phyloP scores from a whole-genome alignment of 2,797 vertebrate species.

The Spinus pinus region DNA sequence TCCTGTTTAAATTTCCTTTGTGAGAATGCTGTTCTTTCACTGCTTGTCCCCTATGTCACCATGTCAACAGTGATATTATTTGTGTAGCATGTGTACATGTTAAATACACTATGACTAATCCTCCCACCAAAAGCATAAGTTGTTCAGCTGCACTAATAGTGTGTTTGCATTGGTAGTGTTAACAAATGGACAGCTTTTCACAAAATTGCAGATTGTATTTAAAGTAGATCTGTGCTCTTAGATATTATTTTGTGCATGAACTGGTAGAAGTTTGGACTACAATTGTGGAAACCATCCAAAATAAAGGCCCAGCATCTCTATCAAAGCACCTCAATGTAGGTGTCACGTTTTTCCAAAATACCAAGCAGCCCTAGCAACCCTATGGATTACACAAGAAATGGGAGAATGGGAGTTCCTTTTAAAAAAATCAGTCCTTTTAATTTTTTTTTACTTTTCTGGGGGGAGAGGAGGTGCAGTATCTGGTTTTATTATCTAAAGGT shows the following conservation, averaged over 20 bases:
- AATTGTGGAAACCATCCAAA: not conserved
- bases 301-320: not conserved
- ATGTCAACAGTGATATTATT: not conserved
- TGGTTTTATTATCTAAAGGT: not conserved
- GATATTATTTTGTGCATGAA: not conserved
- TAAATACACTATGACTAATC: not conserved
- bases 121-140: not conserved
- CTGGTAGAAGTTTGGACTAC: constrained; percentile 13
- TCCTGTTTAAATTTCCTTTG: not conserved
- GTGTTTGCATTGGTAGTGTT: not conserved
- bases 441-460: not conserved
- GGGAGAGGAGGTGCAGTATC: accelerated
- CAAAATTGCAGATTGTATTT: not conserved
- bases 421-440: not conserved
- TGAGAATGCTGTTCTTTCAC: not conserved
- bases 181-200: not conserved
- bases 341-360: not conserved
- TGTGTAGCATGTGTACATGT: not conserved
- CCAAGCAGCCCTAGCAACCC: not conserved
- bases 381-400: not conserved
- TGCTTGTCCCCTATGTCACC: not conserved
- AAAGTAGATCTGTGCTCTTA: not conserved
- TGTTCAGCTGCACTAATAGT: not conserved
- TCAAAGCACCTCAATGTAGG: not conserved
- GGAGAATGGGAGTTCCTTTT: not conserved